Evolutionary conservation across 1,140 invertebrate species (phyloP).

Genomic region (Drosophila nigrodunni): DNA sequence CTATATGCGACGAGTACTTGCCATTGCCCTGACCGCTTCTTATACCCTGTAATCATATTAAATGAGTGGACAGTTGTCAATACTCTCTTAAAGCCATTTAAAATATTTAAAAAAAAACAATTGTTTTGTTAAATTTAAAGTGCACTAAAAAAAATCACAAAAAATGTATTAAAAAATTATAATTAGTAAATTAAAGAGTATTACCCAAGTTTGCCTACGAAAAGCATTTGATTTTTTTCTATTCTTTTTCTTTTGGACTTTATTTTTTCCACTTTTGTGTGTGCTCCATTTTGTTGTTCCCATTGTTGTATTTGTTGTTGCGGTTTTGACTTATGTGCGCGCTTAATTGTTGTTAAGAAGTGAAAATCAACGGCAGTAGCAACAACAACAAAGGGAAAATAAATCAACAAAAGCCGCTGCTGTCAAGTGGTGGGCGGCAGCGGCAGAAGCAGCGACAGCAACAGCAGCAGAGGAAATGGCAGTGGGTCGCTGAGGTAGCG

Average conservation of each 20-base stretch:
- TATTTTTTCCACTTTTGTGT: conserved; percentile 60
- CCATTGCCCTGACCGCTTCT: conserved; percentile 26
- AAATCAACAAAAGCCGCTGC: conserved; percentile 66
- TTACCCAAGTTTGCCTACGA: not conserved
- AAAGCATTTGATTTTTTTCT: conserved; percentile 8
- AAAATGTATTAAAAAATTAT: not conserved
- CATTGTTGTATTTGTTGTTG: conserved; percentile 64
- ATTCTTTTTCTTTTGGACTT: conserved; percentile 21
- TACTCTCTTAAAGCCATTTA: not conserved
- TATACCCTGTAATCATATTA: conserved; percentile 46
- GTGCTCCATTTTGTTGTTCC: conserved; percentile 72
- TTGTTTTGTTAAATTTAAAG: no score
- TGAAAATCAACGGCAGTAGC: conserved; percentile 70
- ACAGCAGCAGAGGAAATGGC: conserved; percentile 33
- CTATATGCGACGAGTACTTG: conserved; percentile 43
- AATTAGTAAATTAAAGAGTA: conserved; percentile 18
- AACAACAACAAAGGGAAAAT: conserved; percentile 60
- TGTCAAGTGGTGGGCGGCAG: conserved; percentile 56
- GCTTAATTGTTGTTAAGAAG: conserved; percentile 82
- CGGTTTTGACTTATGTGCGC: conserved; percentile 80
- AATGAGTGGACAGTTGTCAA: not conserved
- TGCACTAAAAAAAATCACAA: no score
- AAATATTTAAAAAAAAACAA: no score
- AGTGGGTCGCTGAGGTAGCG: conserved; percentile 9
- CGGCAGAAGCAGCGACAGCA: not conserved